These are phyloP conservation scores for Doris montereyensis DNA, from an alignment of 2,888 invertebrate genomes.

Conservation along the genomic window DNA sequence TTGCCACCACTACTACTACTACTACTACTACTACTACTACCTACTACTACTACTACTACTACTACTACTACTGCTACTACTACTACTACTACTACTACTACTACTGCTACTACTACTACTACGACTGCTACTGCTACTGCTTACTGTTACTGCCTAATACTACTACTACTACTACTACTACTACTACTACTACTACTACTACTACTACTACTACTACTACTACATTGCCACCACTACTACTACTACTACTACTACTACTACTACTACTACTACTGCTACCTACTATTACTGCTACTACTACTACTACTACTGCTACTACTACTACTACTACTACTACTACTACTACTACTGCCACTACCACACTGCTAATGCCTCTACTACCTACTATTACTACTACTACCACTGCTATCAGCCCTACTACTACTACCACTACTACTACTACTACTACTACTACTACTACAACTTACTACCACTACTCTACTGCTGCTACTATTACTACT, in stretches of 20 bases:
- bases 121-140: slow-evolving; percentile 30
- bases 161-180: slow-evolving; percentile 11
- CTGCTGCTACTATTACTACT: too few species aligned
- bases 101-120: slow-evolving; percentile 42
- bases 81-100: slow-evolving; percentile 42
- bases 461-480: too few species aligned
- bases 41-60: not conserved
- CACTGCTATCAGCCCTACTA: too few species aligned
- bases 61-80: slow-evolving; percentile 36
- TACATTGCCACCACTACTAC: too few species aligned
- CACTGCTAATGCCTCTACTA: too few species aligned
- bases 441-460: too few species aligned
- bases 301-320: not conserved
- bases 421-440: too few species aligned
- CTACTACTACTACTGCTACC: slow-evolving; percentile 20
- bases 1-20: not conserved
- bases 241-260: slow-evolving; percentile 20
- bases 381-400: too few species aligned
- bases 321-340: slow-evolving; percentile 20
- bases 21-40: not conserved
- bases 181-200: slow-evolving; percentile 1
- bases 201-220: slow-evolving; percentile 20
- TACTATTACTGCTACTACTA: slow-evolving; percentile 15
- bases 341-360: too few species aligned
- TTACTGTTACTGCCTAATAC: too few species aligned